Conservation (phyloP, 2,797 vertebrate genomes). For the Chanos chanos region DNA sequence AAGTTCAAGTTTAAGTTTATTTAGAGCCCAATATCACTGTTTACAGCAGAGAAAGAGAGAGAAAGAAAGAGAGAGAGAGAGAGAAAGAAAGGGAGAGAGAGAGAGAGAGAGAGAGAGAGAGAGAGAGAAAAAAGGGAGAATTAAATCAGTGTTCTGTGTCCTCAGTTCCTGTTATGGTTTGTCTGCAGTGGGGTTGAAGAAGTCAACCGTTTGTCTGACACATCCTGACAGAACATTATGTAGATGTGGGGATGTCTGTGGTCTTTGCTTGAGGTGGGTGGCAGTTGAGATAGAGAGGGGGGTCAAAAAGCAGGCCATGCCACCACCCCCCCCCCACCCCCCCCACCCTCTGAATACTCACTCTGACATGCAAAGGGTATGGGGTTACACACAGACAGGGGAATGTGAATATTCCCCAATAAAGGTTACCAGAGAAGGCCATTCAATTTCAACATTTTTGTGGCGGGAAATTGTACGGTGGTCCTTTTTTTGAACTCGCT, state of each 20-base stretch:
- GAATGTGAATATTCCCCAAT: too few relatives aligned
- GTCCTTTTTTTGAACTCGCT: too few relatives aligned
- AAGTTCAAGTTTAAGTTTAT: too few relatives aligned
- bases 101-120: conserved; percentile 7
- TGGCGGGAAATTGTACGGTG: too few relatives aligned
- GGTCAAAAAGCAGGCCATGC: background rate
- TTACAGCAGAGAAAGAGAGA: background rate
- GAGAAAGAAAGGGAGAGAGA: background rate
- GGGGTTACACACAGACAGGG: conserved; percentile 19
- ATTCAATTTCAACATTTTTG: too few relatives aligned
- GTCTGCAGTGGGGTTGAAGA: conserved; percentile 64
- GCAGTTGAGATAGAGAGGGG: background rate
- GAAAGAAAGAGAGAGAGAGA: background rate
- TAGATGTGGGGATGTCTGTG: conserved; percentile 76
- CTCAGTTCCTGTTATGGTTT: conserved; percentile 65
- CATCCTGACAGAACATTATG: conserved; percentile 76
- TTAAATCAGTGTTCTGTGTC: conserved; percentile 18
- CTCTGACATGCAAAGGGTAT: conserved; percentile 18
- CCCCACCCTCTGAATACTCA: conserved; percentile 15
- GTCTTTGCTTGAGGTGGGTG: conserved; percentile 41
- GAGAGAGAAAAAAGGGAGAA: conserved; percentile 14
- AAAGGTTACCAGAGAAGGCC: too few relatives aligned
- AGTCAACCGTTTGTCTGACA: conserved; percentile 82
- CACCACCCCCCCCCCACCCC: background rate
- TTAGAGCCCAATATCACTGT: too few relatives aligned